These are phyloP conservation scores for Apoderus coryli DNA, from an alignment of 2,888 invertebrate species.

Conservation along the genomic window DNA sequence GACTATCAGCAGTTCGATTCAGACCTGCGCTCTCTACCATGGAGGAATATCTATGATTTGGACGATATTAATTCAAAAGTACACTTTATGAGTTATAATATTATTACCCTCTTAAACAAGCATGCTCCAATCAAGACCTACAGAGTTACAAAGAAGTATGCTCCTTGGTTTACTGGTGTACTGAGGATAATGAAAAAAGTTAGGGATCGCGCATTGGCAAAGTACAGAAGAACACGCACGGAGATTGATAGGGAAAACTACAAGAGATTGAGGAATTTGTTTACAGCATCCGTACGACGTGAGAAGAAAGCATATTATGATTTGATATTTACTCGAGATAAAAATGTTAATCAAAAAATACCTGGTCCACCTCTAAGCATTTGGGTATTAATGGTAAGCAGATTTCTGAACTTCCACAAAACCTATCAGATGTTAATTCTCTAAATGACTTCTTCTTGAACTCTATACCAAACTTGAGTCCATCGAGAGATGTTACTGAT, in stretches of 20 bases:
- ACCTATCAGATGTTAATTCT: background rate
- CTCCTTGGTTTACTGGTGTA: constrained; percentile 1
- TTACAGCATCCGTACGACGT: background rate
- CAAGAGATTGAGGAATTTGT: background rate
- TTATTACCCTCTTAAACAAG: constrained; percentile 14
- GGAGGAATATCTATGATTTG: background rate
- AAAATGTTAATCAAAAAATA: background rate
- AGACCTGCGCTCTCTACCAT: background rate
- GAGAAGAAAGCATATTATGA: constrained; percentile 1
- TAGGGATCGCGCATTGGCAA: background rate
- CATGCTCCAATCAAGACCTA: constrained; percentile 1
- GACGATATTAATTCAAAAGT: constrained; percentile 1
- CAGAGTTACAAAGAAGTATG: constrained; percentile 2
- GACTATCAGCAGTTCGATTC: background rate
- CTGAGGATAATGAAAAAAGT: background rate
- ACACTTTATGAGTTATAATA: constrained; percentile 33
- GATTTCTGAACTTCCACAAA: background rate
- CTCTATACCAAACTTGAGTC: background rate
- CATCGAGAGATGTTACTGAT: background rate
- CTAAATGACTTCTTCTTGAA: background rate
- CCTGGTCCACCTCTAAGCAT: background rate
- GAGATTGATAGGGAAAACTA: background rate
- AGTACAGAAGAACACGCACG: background rate
- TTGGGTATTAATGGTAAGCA: background rate
- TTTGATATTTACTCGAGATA: constrained; percentile 2